Evolutionary conservation across 2,113 vertebrate species (phyloP).

Genomic region (Trematocara variabile): DNA sequence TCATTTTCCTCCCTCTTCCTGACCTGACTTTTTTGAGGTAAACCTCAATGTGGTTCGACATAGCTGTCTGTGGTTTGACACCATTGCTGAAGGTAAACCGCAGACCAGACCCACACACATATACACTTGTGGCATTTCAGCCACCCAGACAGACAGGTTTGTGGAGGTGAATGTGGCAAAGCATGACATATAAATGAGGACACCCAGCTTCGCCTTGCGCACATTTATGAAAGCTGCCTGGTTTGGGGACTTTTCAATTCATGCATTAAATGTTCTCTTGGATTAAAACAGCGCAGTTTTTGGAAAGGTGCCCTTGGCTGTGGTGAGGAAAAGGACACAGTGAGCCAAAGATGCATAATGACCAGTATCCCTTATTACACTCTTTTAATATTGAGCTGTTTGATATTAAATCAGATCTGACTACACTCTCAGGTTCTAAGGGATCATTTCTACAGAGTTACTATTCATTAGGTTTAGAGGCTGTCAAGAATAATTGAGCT

Average conservation of each 20-base stretch:
- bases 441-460: not conserved
- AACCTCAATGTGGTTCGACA: conserved; percentile 37
- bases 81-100: conserved; percentile 35
- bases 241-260: not conserved
- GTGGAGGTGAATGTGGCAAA: not conserved
- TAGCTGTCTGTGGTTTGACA: conserved; percentile 52
- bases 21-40: conserved; percentile 19
- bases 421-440: not conserved
- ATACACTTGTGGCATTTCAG: not conserved
- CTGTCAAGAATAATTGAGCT: not conserved
- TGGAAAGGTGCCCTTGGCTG: conserved; percentile 23
- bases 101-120: conserved; percentile 8
- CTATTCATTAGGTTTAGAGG: not conserved
- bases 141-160: not conserved
- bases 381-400: not conserved
- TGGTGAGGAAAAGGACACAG: not conserved
- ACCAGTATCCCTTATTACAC: not conserved
- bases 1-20: conserved; percentile 6
- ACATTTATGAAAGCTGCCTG: conserved; percentile 13
- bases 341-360: conserved; percentile 21
- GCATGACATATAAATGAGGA: not conserved
- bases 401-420: conserved; percentile 20
- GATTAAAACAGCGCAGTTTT: conserved; percentile 1
- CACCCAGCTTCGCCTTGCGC: conserved; percentile 12
- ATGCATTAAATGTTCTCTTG: conserved; percentile 31